phyloP scores from a whole-genome alignment of 2,888 invertebrate species.

The Entomobrya multifasciata region DNA sequence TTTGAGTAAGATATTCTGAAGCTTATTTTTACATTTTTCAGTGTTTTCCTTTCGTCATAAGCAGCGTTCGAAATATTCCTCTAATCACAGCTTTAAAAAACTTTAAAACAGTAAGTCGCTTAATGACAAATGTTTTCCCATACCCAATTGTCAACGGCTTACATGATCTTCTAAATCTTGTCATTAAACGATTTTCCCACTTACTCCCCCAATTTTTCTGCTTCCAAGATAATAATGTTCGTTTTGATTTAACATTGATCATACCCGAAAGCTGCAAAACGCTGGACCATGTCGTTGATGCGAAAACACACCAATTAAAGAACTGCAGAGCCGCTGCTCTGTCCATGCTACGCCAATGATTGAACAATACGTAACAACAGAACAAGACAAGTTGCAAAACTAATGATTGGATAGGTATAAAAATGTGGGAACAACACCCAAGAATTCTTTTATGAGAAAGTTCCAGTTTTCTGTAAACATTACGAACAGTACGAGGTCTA shows the following conservation, averaged over 20 bases:
- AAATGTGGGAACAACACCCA: not conserved
- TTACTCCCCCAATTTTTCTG: slow-evolving; percentile 29
- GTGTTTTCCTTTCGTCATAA: slow-evolving; percentile 49
- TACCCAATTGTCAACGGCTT: slow-evolving; percentile 30
- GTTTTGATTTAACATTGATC: not conserved
- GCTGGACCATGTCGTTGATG: not conserved
- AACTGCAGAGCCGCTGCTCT: not conserved
- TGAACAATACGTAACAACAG: slow-evolving; percentile 26
- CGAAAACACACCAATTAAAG: slow-evolving; percentile 34
- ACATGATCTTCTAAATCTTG: slow-evolving; percentile 20
- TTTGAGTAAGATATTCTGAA: too few relatives aligned
- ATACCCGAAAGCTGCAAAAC: slow-evolving; percentile 29
- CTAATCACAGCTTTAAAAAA: slow-evolving; percentile 31
- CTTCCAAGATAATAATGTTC: slow-evolving; percentile 29
- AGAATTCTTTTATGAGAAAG: not conserved
- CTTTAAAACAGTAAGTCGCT: slow-evolving; percentile 10
- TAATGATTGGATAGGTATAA: slow-evolving; percentile 20
- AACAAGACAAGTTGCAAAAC: slow-evolving; percentile 12
- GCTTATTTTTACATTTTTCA: too few relatives aligned
- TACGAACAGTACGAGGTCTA: not conserved
- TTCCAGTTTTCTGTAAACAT: slow-evolving; percentile 12
- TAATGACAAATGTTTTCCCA: slow-evolving; percentile 44
- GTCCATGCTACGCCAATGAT: slow-evolving; percentile 12
- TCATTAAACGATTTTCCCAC: slow-evolving; percentile 30
- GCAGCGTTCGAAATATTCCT: slow-evolving; percentile 10